Percentiles rank a stretch among this genome's conserved stretches.
These are phyloP conservation scores for Orcinus orca DNA, from an alignment of 2,113 vertebrate species.

Conservation along the genomic window DNA sequence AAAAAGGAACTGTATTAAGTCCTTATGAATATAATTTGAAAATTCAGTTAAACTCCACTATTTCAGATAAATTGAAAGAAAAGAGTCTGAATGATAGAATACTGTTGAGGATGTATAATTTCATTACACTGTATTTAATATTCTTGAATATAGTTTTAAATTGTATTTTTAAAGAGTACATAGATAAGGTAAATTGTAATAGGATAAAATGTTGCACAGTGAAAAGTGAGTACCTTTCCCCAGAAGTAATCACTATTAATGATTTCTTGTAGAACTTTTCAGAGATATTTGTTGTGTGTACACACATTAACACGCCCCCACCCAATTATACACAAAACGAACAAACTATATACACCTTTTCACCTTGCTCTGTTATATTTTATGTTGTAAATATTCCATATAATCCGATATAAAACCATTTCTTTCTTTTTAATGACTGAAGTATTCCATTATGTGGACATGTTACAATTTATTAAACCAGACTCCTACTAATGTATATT, in stretches of 20 bases:
- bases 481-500: background rate
- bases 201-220: background rate
- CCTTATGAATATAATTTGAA: conserved; percentile 26
- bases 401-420: background rate
- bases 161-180: background rate
- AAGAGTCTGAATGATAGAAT: background rate
- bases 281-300: background rate
- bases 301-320: background rate
- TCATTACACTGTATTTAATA: background rate
- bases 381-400: background rate
- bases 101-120: background rate
- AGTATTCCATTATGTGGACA: background rate
- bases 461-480: background rate
- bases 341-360: background rate
- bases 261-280: background rate
- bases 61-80: background rate
- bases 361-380: background rate
- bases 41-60: background rate
- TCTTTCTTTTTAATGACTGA: background rate
- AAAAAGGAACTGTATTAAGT: background rate
- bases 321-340: background rate
- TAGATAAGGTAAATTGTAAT: conserved; percentile 1
- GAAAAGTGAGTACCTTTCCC: background rate
- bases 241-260: background rate
- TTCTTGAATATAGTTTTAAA: background rate